These are phyloP conservation scores for Poeciliopsis paucimaculata DNA, from an alignment of 2,797 vertebrate genomes.

Conservation along the genomic window DNA sequence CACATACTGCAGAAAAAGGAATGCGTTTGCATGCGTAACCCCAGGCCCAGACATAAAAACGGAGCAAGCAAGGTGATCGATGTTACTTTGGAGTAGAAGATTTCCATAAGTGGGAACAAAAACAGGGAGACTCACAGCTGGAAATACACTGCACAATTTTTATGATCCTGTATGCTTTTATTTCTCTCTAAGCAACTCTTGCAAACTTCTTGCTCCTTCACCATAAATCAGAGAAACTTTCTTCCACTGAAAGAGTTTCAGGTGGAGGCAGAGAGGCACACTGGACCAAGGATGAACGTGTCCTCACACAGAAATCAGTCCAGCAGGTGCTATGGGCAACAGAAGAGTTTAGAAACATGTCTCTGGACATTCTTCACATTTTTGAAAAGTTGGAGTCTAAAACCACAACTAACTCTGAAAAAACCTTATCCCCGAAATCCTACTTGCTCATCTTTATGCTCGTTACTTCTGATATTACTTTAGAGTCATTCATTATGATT, in stretches of 20 bases:
- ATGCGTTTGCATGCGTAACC: slow-evolving; percentile 28
- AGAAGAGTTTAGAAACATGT: neutral
- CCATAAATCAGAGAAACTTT: slow-evolving; percentile 1
- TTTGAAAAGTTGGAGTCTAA: neutral
- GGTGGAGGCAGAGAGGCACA: neutral
- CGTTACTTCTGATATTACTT: neutral
- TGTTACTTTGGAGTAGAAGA: slow-evolving; percentile 18
- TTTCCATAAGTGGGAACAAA: slow-evolving; percentile 12
- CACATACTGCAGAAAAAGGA: slow-evolving; percentile 29
- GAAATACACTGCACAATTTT: slow-evolving; percentile 7
- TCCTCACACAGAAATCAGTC: neutral
- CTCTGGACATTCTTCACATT: neutral
- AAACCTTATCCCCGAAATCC: neutral
- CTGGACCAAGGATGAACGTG: neutral
- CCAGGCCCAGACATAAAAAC: slow-evolving; percentile 20
- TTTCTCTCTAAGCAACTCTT: neutral
- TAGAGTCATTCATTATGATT: neutral
- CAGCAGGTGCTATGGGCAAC: neutral
- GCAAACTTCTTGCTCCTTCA: neutral
- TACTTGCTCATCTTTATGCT: neutral
- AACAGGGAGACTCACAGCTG: slow-evolving; percentile 6
- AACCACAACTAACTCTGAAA: neutral
- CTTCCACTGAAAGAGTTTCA: neutral
- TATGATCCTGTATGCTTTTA: slow-evolving; percentile 6
- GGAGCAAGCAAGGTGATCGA: slow-evolving; percentile 22